These are phyloP conservation scores for Drosophila suzukii DNA, from an alignment of 1,140 invertebrate genomes.

Conservation along the genomic window DNA sequence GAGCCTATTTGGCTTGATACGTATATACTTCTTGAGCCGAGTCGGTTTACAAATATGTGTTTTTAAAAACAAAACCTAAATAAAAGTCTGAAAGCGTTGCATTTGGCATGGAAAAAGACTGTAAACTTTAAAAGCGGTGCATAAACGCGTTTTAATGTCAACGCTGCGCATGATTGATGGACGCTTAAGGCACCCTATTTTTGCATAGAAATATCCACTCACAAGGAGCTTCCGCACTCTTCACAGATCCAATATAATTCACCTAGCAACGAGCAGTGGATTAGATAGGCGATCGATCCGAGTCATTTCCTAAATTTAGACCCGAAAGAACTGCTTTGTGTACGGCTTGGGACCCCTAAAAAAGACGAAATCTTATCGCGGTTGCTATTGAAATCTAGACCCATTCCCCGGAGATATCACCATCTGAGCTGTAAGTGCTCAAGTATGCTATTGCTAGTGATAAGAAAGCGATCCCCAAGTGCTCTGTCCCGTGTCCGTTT, in stretches of 20 bases:
- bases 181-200: not conserved
- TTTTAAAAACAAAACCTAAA: too few species aligned
- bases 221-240: not conserved
- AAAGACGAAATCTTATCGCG: constrained; percentile 24
- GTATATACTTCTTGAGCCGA: too few species aligned
- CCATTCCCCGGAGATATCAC: constrained; percentile 12
- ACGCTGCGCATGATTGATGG: not conserved
- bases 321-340: constrained; percentile 4
- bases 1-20: too few species aligned
- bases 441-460: constrained; percentile 3
- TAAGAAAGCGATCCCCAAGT: constrained; percentile 24
- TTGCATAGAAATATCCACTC: not conserved
- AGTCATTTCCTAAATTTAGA: constrained; percentile 16
- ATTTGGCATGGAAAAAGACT: too few species aligned
- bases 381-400: constrained; percentile 24
- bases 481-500: constrained; percentile 9
- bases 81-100: too few species aligned
- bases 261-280: constrained; percentile 28
- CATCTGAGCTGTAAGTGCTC: constrained; percentile 32
- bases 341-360: constrained; percentile 16
- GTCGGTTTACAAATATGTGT: too few species aligned
- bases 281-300: constrained; percentile 23
- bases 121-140: too few species aligned
- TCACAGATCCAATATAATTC: constrained; percentile 14
- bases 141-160: too few species aligned